Evolutionary conservation across 2,888 invertebrate species (phyloP).

Genomic region (Branchellion lobata): DNA sequence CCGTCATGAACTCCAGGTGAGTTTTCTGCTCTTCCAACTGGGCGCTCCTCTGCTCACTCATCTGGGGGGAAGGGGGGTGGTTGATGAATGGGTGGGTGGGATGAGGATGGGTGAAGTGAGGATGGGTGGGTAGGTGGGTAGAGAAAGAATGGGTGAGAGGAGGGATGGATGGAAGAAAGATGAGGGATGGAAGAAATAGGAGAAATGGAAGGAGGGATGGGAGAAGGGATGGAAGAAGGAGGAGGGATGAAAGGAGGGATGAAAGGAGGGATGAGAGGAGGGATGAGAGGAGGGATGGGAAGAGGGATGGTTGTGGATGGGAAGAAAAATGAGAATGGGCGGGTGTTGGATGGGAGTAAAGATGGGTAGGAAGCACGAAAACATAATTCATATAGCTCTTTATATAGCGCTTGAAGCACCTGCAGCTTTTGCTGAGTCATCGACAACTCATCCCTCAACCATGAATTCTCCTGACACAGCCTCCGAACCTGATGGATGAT

Average conservation of each 20-base stretch:
- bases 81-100: constrained; percentile 2
- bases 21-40: constrained; percentile 96
- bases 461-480: constrained; percentile 94
- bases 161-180: background rate
- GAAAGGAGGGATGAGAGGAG: no score
- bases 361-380: no score
- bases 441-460: constrained; percentile 96
- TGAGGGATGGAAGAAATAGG: background rate
- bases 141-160: background rate
- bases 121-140: constrained; percentile 8
- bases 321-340: no score
- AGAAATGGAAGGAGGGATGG: no score
- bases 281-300: no score
- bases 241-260: no score
- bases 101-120: background rate
- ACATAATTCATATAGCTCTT: no score
- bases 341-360: no score
- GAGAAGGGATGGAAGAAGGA: no score
- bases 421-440: constrained; percentile 87
- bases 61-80: constrained; percentile 66
- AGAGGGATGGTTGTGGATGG: no score
- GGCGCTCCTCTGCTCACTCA: constrained; percentile 87
- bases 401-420: no score
- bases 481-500: constrained; percentile 72
- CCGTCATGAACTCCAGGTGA: constrained; percentile 94